Percentiles rank a stretch among this genome's conserved stretches.
Conservation (phyloP, 2,113 vertebrate species). For the Hydrolagus affinis region DNA sequence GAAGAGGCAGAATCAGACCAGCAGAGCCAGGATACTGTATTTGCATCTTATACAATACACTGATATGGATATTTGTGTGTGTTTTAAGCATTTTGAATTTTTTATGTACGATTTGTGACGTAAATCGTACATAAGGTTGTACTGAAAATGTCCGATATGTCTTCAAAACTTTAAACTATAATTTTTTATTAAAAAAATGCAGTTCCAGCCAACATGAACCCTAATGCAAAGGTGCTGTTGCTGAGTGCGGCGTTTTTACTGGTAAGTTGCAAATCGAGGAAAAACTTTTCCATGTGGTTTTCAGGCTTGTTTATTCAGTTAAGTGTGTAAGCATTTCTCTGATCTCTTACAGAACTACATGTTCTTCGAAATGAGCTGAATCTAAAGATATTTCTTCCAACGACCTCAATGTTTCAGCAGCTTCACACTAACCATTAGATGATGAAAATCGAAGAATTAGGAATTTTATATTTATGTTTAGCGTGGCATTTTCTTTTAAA, state of each 20-base stretch:
- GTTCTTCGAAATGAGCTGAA: constrained; percentile 66
- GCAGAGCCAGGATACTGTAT: no score
- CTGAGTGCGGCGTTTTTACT: constrained; percentile 55
- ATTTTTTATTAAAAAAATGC: background rate
- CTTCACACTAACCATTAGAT: background rate
- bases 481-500: no score
- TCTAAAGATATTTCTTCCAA: background rate
- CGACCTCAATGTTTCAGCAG: no score
- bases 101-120: background rate
- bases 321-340: background rate
- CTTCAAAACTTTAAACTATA: no score
- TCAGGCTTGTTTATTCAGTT: background rate
- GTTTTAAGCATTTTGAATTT: background rate
- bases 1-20: no score
- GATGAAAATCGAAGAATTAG: background rate
- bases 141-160: no score
- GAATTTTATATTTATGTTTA: background rate
- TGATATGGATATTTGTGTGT: background rate
- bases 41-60: background rate
- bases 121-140: background rate
- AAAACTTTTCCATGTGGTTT: background rate
- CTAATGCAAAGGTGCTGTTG: constrained; percentile 53
- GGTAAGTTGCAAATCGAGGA: constrained; percentile 40
- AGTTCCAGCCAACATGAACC: constrained; percentile 52
- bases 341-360: constrained; percentile 51